Conservation (phyloP, 2,797 vertebrate genomes). For the Gymnoscopelus microlampas region DNA sequence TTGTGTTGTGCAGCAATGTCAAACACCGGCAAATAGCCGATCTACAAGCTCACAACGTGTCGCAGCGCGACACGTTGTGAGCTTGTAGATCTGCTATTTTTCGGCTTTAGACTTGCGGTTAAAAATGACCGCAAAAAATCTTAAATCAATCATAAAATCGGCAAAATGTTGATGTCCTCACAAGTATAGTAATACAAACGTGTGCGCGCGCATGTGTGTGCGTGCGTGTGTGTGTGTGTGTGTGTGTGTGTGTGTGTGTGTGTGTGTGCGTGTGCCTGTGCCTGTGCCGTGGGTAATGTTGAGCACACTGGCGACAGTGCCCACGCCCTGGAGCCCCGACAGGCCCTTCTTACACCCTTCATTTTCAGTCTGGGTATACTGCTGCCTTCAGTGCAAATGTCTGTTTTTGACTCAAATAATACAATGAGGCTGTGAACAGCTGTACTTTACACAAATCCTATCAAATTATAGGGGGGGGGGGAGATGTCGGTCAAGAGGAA, state of each 20-base stretch:
- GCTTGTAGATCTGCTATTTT: too few relatives aligned
- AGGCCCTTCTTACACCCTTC: conserved; percentile 63
- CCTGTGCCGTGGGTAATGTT: conserved; percentile 42
- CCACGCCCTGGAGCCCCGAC: conserved; percentile 68
- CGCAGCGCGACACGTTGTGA: too few relatives aligned
- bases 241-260: conserved; percentile 11
- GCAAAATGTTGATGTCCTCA: too few relatives aligned
- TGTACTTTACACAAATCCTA: conserved; percentile 75
- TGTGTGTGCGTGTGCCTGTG: conserved; percentile 21
- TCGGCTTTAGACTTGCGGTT: too few relatives aligned
- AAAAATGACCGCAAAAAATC: too few relatives aligned
- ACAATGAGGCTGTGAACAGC: conserved; percentile 62
- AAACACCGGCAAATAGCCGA: too few relatives aligned
- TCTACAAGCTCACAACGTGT: too few relatives aligned
- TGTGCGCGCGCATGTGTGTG: background rate
- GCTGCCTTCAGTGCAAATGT: conserved; percentile 69
- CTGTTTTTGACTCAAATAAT: conserved; percentile 76
- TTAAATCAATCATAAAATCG: too few relatives aligned
- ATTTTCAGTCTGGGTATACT: conserved; percentile 77
- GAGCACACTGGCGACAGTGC: conserved; percentile 69
- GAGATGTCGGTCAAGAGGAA: conserved; percentile 56
- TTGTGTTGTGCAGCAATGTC: too few relatives aligned
- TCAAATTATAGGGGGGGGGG: conserved; percentile 68
- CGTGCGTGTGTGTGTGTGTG: conserved; percentile 1
- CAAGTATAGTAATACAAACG: too few relatives aligned